Evolutionary conservation across 2,888 invertebrate genomes (phyloP), one percentile per base, ranked within the genome.

Genomic region (Euzetes globulus): DNA sequence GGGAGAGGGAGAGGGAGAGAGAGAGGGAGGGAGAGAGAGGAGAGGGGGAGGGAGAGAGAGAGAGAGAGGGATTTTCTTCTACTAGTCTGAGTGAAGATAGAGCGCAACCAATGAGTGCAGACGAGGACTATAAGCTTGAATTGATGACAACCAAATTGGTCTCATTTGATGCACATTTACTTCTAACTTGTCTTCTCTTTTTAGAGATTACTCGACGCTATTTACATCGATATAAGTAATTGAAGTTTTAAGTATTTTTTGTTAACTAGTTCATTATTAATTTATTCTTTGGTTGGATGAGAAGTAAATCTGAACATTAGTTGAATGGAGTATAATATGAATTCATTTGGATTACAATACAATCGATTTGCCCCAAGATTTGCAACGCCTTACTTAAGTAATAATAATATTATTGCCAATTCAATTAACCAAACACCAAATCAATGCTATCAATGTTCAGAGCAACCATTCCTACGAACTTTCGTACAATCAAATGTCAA

Each of bases 61-160:
- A 52, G 52, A 52, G 52, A 52, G 52, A 52, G 52, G n/a, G 52
- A 52, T n/a, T n/a, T n/a, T 22, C n/a, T 3, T 52, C 6, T 50
- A 4, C 4, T 15, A 50, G 50, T 19, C 19, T 22, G 15, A 4
- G 27, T 41, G 41, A 41, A 70, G 68, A 68, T 37, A 68, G 25
- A 70, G 41, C 7, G 1, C 22, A 70, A 37, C 45, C 70, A 47
- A 45, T 70, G 70, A 37, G 70, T n/a, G n/a, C n/a, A n/a, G n/a
- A n/a, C n/a, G 41, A 5, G 70, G 70, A 70, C 47, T 22, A 25
- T 13, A n/a, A 22, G 19, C 19, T 70, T 25, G 6, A 70, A 25
- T 47, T 70, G 70, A 70, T 70, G 70, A 47, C 70, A 70, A 47
- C 25, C 25, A 70, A 70, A 47, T 25, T 70, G 25, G 47, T 25